phyloP scores from a whole-genome alignment of 2,888 invertebrate species.

The Patella pellucida region DNA sequence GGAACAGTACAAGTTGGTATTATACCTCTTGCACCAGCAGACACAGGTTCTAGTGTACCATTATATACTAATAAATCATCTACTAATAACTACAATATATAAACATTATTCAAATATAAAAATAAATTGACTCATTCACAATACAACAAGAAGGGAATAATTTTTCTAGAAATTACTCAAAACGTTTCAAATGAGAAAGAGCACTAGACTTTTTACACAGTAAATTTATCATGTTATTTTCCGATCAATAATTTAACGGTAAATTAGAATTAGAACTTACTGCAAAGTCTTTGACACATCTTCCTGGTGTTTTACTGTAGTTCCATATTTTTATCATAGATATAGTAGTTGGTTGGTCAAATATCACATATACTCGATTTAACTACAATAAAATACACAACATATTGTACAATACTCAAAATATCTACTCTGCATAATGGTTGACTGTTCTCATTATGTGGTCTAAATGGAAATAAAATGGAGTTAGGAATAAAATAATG shows the following conservation, averaged over 20 bases:
- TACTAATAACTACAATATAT: constrained; percentile 78
- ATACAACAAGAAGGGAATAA: too few species aligned
- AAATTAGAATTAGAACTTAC: constrained; percentile 75
- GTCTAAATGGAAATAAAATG: too few species aligned
- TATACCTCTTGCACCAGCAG: constrained; percentile 58
- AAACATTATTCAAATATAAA: background rate
- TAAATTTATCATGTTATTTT: too few species aligned
- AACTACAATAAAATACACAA: constrained; percentile 69
- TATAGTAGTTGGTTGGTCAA: constrained; percentile 81
- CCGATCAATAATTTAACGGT: background rate
- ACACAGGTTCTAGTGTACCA: constrained; percentile 76
- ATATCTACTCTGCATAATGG: too few species aligned
- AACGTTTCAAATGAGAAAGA: too few species aligned
- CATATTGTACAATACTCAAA: too few species aligned
- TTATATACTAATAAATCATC: constrained; percentile 86
- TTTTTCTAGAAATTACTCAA: too few species aligned
- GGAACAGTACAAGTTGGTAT: constrained; percentile 60
- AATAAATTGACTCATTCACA: too few species aligned
- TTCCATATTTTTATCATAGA: constrained; percentile 87
- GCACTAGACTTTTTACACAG: too few species aligned
- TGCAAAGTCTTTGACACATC: constrained; percentile 87
- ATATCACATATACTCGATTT: constrained; percentile 83
- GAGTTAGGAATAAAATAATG: too few species aligned
- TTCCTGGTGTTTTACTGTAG: constrained; percentile 82
- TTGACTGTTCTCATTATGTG: too few species aligned